Percentiles rank a stretch among this genome's conserved stretches.
These are phyloP conservation scores for Myotis planiceps DNA, from an alignment of 2,797 vertebrate species.

Conservation along the genomic window DNA sequence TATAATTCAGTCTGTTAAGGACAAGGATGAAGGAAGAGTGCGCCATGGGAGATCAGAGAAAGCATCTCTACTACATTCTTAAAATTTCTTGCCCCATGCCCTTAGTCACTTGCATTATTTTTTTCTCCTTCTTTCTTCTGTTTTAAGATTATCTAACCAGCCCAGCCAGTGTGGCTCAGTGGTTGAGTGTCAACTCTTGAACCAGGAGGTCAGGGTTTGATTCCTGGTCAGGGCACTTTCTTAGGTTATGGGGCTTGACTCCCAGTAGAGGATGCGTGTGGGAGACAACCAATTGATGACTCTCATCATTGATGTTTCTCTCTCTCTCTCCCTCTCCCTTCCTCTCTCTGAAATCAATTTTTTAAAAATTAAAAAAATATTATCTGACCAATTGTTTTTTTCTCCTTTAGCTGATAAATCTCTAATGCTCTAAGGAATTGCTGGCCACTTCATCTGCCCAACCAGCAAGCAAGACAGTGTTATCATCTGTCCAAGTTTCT, in stretches of 20 bases:
- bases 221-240: too few species aligned
- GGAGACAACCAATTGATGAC: too few species aligned
- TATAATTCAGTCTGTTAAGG: not conserved
- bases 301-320: too few species aligned
- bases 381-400: constrained; percentile 34
- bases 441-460: constrained; percentile 26
- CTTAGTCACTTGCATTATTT: not conserved
- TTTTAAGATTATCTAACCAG: constrained; percentile 36
- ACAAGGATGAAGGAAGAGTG: not conserved
- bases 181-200: too few species aligned
- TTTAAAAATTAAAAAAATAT: not conserved
- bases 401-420: constrained; percentile 29
- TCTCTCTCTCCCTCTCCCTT: too few species aligned
- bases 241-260: too few species aligned
- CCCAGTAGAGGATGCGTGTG: too few species aligned
- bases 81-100: not conserved
- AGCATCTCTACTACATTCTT: not conserved
- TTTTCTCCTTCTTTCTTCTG: not conserved
- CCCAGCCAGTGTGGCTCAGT: too few species aligned
- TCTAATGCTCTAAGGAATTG: constrained; percentile 35
- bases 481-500: not conserved
- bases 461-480: not conserved
- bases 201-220: too few species aligned
- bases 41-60: not conserved
- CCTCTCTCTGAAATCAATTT: too few species aligned